These are phyloP conservation scores for Sebastolobus alascanus DNA, from an alignment of 2,797 vertebrate genomes.

Conservation along the genomic window DNA sequence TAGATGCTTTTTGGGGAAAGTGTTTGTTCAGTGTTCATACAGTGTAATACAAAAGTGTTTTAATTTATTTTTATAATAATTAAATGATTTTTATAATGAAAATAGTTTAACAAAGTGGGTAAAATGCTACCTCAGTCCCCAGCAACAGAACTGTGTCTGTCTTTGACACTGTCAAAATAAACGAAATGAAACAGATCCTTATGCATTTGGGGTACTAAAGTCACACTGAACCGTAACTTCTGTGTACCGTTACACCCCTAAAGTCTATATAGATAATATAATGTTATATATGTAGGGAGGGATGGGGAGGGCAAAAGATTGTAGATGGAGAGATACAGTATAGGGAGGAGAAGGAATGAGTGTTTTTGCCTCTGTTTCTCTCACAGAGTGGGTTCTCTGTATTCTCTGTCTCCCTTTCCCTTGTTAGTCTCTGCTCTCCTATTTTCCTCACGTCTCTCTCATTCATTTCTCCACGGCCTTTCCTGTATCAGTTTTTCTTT, in stretches of 20 bases:
- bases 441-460: background rate
- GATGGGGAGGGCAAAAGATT: background rate
- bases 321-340: background rate
- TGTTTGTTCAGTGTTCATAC: background rate
- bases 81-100: background rate
- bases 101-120: background rate
- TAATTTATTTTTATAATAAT: background rate
- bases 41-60: background rate
- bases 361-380: background rate
- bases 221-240: too few relatives aligned
- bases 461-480: background rate
- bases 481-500: conserved; percentile 42
- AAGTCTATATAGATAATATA: background rate
- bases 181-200: too few relatives aligned
- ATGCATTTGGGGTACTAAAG: too few relatives aligned
- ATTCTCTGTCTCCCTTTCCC: background rate
- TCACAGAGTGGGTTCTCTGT: background rate
- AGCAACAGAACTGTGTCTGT: too few relatives aligned
- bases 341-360: background rate
- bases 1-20: background rate
- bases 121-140: too few relatives aligned
- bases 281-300: background rate
- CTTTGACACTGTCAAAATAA: too few relatives aligned
- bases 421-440: conserved; percentile 12
- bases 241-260: too few relatives aligned